Conservation (phyloP, 2,797 vertebrate genomes). For the Calcarius lapponicus region DNA sequence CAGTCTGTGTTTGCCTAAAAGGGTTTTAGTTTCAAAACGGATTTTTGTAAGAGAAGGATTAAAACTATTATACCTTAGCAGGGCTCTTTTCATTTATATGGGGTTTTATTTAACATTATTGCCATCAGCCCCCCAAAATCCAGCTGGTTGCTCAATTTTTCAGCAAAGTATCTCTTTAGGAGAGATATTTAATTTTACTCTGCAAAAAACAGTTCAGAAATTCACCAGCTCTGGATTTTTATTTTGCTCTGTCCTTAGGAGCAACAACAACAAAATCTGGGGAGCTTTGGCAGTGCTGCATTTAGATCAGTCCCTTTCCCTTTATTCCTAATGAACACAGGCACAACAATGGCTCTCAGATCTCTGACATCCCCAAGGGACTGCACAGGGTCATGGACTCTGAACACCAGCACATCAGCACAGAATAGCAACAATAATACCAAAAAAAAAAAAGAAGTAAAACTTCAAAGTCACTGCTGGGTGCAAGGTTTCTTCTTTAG, state of each 20-base stretch:
- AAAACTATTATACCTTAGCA: background rate
- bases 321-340: conserved; percentile 65
- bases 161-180: background rate
- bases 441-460: background rate
- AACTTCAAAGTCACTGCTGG: conserved; percentile 68
- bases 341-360: conserved; percentile 68
- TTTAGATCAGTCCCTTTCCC: conserved; percentile 63
- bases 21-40: background rate
- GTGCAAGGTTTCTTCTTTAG: conserved; percentile 57
- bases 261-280: conserved; percentile 35
- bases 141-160: background rate
- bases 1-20: background rate
- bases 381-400: conserved; percentile 47
- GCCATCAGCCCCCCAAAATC: background rate
- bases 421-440: conserved; percentile 36
- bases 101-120: background rate
- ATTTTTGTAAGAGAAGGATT: background rate
- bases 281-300: conserved; percentile 56
- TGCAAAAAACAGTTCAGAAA: background rate
- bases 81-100: background rate
- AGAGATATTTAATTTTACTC: background rate
- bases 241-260: background rate
- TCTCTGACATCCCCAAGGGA: conserved; percentile 63
- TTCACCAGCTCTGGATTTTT: background rate
- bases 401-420: conserved; percentile 34